Evolutionary conservation across 1,140 invertebrate genomes (phyloP).

Genomic region (Eupristina koningsbergeri): DNA sequence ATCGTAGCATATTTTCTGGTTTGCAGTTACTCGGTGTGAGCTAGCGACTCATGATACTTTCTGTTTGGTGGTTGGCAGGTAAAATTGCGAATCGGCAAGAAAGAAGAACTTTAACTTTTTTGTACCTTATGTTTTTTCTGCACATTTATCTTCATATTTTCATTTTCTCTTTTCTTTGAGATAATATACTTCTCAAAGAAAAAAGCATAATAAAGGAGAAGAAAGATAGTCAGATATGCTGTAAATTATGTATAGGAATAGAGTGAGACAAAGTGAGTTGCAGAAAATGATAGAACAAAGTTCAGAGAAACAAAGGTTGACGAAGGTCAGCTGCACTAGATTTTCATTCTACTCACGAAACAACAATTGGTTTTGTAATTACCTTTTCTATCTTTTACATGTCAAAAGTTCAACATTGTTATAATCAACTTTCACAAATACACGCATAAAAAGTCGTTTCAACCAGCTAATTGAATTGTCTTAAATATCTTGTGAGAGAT

Average conservation of each 20-base stretch:
- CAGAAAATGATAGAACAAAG: too few relatives aligned
- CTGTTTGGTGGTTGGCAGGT: not conserved
- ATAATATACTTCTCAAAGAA: not conserved
- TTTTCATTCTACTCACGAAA: constrained; percentile 17
- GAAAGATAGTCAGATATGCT: too few relatives aligned
- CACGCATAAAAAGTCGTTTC: not conserved
- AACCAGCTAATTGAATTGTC: constrained; percentile 53
- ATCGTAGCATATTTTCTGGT: too few relatives aligned
- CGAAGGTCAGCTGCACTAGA: not conserved
- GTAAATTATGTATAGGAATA: too few relatives aligned
- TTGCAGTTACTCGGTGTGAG: not conserved
- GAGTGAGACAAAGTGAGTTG: too few relatives aligned
- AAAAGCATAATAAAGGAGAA: not conserved
- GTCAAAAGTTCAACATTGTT: constrained; percentile 54
- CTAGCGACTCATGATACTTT: constrained; percentile 10
- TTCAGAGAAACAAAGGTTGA: too few relatives aligned
- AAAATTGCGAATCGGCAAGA: not conserved
- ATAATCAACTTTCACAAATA: constrained; percentile 52
- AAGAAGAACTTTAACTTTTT: constrained; percentile 1
- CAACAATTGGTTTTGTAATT: constrained; percentile 49
- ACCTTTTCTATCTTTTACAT: constrained; percentile 52
- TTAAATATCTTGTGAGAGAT: too few relatives aligned
- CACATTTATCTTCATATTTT: constrained; percentile 6
- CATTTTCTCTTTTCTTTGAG: not conserved
- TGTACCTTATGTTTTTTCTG: not conserved